Percentiles rank a stretch among this genome's conserved stretches.
These are phyloP conservation scores for Eremobia ochroleuca DNA, from an alignment of 2,888 invertebrate species.

Conservation along the genomic window DNA sequence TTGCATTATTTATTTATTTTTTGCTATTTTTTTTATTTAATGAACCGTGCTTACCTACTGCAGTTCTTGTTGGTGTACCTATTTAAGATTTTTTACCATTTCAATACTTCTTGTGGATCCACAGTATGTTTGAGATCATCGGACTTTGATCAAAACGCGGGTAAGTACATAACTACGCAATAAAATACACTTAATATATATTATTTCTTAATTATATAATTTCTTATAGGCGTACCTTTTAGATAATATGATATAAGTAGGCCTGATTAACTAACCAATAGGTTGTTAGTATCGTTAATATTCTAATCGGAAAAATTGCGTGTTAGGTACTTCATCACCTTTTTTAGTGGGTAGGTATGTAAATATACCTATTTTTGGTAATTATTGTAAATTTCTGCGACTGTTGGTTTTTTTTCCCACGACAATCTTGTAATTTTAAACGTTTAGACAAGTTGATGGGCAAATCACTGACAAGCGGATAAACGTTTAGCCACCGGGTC, in stretches of 20 bases:
- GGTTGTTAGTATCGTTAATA: too few species aligned
- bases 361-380: neutral
- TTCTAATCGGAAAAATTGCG: neutral
- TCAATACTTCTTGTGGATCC: neutral
- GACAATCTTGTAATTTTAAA: slow-evolving; percentile 45
- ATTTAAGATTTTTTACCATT: slow-evolving; percentile 22
- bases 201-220: neutral
- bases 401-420: slow-evolving; percentile 34
- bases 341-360: neutral
- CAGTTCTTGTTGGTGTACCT: slow-evolving; percentile 18
- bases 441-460: slow-evolving; percentile 55
- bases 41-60: neutral
- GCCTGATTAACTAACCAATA: neutral
- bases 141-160: neutral
- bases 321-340: neutral
- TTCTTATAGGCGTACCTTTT: too few species aligned
- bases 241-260: neutral
- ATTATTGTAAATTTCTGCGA: slow-evolving; percentile 22
- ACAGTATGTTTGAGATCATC: neutral
- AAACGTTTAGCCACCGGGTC: slow-evolving; percentile 72
- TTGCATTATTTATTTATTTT: slow-evolving; percentile 29
- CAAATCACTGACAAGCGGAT: slow-evolving; percentile 60
- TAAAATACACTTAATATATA: neutral
- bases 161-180: neutral
- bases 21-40: slow-evolving; percentile 8